Percentiles rank a stretch among this genome's conserved stretches.
These are phyloP conservation scores for Prietella phreatophila DNA, from an alignment of 2,113 vertebrate species.

Conservation along the genomic window DNA sequence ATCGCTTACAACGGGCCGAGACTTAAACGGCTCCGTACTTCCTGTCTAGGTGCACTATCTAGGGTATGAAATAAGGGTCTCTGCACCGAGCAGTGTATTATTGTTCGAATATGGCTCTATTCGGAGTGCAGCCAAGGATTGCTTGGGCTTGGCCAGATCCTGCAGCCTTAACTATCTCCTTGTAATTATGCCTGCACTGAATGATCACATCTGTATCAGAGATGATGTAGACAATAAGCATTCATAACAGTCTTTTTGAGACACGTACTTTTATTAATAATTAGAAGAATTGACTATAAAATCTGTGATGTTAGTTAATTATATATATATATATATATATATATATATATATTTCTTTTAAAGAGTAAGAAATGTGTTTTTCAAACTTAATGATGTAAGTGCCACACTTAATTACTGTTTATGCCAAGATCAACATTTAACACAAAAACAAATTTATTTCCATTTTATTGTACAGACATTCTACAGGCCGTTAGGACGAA, in stretches of 20 bases:
- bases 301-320: too few relatives aligned
- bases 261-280: neutral
- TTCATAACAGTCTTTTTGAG: neutral
- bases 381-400: neutral
- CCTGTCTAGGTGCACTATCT: neutral
- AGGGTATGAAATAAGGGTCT: neutral
- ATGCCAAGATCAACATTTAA: neutral
- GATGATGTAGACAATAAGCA: neutral
- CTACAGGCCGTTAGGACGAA: neutral
- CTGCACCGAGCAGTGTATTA: neutral
- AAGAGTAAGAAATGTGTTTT: neutral
- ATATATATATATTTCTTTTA: neutral
- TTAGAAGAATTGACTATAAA: neutral
- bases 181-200: conserved; percentile 7
- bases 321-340: neutral
- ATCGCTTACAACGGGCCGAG: conserved; percentile 21
- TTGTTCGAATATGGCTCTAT: neutral
- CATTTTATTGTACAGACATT: neutral
- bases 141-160: neutral
- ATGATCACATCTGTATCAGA: neutral
- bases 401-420: neutral
- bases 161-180: neutral
- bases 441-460: neutral
- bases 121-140: neutral
- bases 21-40: neutral